A percentile compares a stretch with the other conserved stretches of the same genome.
Conservation (phyloP, 2,113 vertebrate species). For the Sialia sialis region DNA sequence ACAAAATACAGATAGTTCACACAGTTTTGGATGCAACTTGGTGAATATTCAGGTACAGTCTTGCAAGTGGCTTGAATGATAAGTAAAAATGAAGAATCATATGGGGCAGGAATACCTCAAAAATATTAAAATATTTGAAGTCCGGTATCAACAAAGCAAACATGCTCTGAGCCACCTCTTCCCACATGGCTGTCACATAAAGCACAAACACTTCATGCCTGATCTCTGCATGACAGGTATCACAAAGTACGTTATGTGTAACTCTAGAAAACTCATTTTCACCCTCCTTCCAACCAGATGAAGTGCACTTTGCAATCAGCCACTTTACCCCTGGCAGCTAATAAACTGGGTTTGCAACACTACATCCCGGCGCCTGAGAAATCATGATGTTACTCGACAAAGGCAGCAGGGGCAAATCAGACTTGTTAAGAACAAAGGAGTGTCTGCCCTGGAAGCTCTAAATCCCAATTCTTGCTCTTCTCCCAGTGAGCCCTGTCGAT, state of each 20-base stretch:
- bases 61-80: neutral
- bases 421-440: neutral
- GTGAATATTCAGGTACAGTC: neutral
- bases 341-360: neutral
- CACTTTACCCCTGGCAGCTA: neutral
- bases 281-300: neutral
- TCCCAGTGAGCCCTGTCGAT: neutral
- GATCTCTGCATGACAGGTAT: neutral
- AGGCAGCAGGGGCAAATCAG: neutral
- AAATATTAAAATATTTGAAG: neutral
- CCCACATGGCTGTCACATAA: neutral
- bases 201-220: neutral
- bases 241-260: neutral
- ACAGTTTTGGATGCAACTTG: neutral
- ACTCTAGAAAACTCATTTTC: neutral
- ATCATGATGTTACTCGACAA: neutral
- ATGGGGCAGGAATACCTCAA: neutral
- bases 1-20: neutral
- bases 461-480: neutral
- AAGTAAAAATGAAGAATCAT: neutral
- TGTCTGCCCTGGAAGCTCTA: neutral
- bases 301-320: neutral
- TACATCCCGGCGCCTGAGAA: neutral
- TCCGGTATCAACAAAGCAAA: neutral
- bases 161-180: neutral